Percentiles rank a stretch among this genome's conserved stretches.
Evolutionary conservation across 2,888 invertebrate genomes (phyloP).

Genomic region (Meliscaeva auricollis): DNA sequence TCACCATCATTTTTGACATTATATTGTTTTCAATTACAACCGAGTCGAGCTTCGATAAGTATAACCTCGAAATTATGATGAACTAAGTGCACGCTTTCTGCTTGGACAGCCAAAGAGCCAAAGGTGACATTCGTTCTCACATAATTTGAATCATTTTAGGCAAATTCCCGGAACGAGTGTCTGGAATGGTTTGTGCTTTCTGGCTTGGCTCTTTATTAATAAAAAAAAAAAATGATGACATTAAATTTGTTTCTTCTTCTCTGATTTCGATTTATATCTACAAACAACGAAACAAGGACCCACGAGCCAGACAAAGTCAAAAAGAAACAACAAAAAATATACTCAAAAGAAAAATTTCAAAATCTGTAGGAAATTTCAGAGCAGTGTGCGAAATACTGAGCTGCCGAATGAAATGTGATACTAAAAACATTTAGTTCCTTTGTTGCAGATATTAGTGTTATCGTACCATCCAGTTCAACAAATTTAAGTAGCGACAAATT

Average conservation of each 20-base stretch:
- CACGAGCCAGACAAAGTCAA: constrained; percentile 12
- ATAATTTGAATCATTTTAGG: constrained; percentile 60
- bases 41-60: constrained; percentile 12
- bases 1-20: not conserved
- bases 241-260: constrained; percentile 40
- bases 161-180: constrained; percentile 64
- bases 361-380: too few relatives aligned
- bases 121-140: constrained; percentile 59
- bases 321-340: not conserved
- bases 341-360: not conserved
- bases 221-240: constrained; percentile 49
- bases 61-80: constrained; percentile 32
- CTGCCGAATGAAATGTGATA: too few relatives aligned
- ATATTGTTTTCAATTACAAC: constrained; percentile 53
- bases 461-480: too few relatives aligned
- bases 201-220: constrained; percentile 27
- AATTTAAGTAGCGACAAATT: too few relatives aligned
- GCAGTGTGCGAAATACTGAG: too few relatives aligned
- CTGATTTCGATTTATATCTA: not conserved
- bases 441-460: too few relatives aligned
- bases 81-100: constrained; percentile 33
- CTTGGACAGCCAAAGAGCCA: constrained; percentile 46
- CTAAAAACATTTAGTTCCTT: too few relatives aligned
- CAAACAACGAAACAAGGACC: constrained; percentile 24
- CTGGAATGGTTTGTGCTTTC: constrained; percentile 58